A percentile compares a stretch with the other conserved stretches of the same genome.
Conservation (phyloP, 1,140 invertebrate species). For the Drosophila takahashii region DNA sequence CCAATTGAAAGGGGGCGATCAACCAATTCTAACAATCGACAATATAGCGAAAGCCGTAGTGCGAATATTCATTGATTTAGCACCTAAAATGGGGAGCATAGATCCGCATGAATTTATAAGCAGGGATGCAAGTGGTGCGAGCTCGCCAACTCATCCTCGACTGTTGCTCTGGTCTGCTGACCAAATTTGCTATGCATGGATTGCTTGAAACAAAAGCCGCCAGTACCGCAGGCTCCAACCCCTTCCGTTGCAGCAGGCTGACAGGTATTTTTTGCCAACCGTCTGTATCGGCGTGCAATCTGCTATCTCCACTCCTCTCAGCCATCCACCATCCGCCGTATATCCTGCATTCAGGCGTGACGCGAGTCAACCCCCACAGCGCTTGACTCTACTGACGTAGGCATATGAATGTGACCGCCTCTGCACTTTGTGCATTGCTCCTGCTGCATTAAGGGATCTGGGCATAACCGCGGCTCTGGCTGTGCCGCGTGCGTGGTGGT, state of each 20-base stretch:
- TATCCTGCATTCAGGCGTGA: slow-evolving; percentile 64
- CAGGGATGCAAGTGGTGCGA: not conserved
- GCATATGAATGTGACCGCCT: slow-evolving; percentile 24
- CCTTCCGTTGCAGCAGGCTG: slow-evolving; percentile 19
- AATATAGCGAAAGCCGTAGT: not conserved
- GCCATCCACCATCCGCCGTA: not conserved
- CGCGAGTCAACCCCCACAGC: slow-evolving; percentile 11
- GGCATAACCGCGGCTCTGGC: not conserved
- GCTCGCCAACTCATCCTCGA: slow-evolving; percentile 20
- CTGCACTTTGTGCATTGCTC: slow-evolving; percentile 53
- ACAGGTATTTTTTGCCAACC: slow-evolving; percentile 35
- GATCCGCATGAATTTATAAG: not conserved
- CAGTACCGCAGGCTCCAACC: slow-evolving; percentile 23
- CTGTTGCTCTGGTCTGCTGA: slow-evolving; percentile 46
- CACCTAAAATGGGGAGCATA: not conserved
- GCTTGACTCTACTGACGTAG: slow-evolving; percentile 16
- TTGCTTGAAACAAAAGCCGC: slow-evolving; percentile 17
- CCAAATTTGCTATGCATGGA: slow-evolving; percentile 50
- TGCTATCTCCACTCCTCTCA: slow-evolving; percentile 11
- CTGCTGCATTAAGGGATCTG: slow-evolving; percentile 17
- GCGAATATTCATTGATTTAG: not conserved
- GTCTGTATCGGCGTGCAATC: slow-evolving; percentile 68
- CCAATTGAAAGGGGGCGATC: not conserved
- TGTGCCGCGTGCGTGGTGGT: slow-evolving; percentile 26
- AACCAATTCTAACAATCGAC: not conserved